Conservation (phyloP, 2,113 vertebrate genomes). For the Sminthopsis crassicaudata region DNA sequence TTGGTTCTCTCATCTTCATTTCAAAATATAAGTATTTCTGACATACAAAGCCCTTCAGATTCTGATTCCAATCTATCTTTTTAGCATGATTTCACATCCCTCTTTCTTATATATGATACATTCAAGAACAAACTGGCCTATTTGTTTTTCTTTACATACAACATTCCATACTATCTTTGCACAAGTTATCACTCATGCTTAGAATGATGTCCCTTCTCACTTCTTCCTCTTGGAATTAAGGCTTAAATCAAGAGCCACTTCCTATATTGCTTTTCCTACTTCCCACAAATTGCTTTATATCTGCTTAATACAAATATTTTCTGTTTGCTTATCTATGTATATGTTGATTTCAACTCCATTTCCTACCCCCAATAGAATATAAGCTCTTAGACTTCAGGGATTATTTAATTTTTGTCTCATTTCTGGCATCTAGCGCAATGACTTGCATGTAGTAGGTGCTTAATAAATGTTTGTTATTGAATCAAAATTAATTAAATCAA, state of each 20-base stretch:
- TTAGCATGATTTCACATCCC: not conserved
- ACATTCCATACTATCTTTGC: not conserved
- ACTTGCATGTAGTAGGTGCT: not conserved
- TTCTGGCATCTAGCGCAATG: not conserved
- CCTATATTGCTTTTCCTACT: not conserved
- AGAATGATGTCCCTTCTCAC: not conserved
- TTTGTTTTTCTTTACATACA: not conserved
- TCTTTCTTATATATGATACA: not conserved
- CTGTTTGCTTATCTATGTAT: not conserved
- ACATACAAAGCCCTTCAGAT: not conserved
- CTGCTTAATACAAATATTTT: not conserved
- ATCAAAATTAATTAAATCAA: not conserved
- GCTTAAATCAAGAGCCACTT: not conserved
- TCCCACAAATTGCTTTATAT: not conserved
- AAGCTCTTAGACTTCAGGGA: not conserved
- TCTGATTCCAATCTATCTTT: not conserved
- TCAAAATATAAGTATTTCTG: not conserved
- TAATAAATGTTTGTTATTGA: not conserved
- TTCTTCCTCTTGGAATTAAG: not conserved
- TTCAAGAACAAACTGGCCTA: not conserved
- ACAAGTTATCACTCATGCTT: not conserved
- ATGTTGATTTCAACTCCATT: not conserved
- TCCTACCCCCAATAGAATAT: not conserved
- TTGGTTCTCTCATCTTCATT: not conserved
- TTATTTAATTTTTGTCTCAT: not conserved